Conservation (phyloP, 2,113 vertebrate species). For the Sminthopsis crassicaudata region DNA sequence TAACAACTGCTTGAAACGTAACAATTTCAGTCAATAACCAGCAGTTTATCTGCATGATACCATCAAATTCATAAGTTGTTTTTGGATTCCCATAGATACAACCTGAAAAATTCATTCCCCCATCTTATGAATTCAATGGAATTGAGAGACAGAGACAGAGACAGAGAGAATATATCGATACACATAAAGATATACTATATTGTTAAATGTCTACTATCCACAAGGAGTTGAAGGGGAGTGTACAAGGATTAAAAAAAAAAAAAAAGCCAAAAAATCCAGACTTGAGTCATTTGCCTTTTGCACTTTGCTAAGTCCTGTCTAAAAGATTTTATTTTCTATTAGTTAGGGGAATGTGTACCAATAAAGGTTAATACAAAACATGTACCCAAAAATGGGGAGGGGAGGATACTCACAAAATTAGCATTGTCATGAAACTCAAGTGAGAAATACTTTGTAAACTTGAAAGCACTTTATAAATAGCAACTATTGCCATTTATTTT, state of each 20-base stretch:
- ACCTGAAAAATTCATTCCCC: neutral
- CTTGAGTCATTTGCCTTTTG: neutral
- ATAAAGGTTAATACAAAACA: neutral
- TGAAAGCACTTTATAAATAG: neutral
- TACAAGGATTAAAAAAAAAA: neutral
- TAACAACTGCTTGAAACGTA: neutral
- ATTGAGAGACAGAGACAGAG: too few relatives aligned
- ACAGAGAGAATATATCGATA: too few relatives aligned
- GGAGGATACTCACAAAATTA: neutral
- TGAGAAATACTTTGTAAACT: neutral
- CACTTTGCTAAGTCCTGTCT: neutral
- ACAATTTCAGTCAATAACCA: neutral
- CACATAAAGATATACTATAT: too few relatives aligned
- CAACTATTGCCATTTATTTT: neutral
- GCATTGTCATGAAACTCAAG: neutral
- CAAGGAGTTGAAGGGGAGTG: neutral
- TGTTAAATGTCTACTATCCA: neutral
- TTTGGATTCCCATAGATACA: neutral
- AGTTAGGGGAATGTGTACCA: neutral
- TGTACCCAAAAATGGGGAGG: neutral
- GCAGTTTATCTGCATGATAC: neutral
- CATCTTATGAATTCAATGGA: neutral
- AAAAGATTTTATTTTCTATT: neutral
- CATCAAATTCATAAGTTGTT: neutral
- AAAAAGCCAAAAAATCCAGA: neutral